A percentile compares a stretch with the other conserved stretches of the same genome.
These are phyloP conservation scores for Cheilinus undulatus DNA, from an alignment of 2,113 vertebrate species.

Conservation along the genomic window DNA sequence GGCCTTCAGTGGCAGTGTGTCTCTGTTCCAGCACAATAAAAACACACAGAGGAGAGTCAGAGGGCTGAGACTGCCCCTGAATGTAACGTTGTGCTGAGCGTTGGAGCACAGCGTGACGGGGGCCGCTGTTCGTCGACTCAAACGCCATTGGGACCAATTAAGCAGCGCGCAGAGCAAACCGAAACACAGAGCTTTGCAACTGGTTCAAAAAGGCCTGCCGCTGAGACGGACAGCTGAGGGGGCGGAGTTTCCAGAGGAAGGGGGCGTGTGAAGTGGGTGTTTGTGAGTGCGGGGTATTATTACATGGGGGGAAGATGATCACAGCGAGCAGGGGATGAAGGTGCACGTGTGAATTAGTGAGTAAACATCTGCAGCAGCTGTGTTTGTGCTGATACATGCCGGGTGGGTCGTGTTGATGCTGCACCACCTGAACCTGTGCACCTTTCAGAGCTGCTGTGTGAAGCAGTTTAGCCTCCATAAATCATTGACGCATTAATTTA, in stretches of 20 bases:
- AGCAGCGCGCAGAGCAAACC: conserved; percentile 58
- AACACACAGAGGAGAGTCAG: conserved; percentile 18
- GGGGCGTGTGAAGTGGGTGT: conserved; percentile 34
- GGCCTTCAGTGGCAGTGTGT: too few relatives aligned
- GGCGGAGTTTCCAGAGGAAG: conserved; percentile 52
- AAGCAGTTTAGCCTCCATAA: conserved; percentile 34
- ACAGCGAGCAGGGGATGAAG: conserved; percentile 47
- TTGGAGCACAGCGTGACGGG: conserved; percentile 52
- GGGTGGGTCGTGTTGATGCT: conserved; percentile 3
- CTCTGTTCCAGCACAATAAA: too few relatives aligned
- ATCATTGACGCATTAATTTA: conserved; percentile 39
- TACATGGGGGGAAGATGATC: conserved; percentile 47
- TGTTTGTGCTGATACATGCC: conserved; percentile 23
- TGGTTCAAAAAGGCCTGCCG: conserved; percentile 70
- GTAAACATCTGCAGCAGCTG: conserved; percentile 37
- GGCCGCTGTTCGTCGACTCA: conserved; percentile 53
- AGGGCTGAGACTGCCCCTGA: conserved; percentile 46
- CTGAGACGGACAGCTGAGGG: conserved; percentile 64
- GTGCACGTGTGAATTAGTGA: conserved; percentile 3
- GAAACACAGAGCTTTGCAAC: conserved; percentile 48
- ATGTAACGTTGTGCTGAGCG: conserved; percentile 42
- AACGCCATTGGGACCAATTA: conserved; percentile 81
- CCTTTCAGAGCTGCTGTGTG: conserved; percentile 28
- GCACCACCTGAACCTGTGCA: conserved; percentile 13
- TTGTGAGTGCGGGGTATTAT: conserved; percentile 52